Evolutionary conservation across 1,140 invertebrate genomes (phyloP), one percentile per base, ranked within the genome.

Genomic region (Brachionus paranguensis): DNA sequence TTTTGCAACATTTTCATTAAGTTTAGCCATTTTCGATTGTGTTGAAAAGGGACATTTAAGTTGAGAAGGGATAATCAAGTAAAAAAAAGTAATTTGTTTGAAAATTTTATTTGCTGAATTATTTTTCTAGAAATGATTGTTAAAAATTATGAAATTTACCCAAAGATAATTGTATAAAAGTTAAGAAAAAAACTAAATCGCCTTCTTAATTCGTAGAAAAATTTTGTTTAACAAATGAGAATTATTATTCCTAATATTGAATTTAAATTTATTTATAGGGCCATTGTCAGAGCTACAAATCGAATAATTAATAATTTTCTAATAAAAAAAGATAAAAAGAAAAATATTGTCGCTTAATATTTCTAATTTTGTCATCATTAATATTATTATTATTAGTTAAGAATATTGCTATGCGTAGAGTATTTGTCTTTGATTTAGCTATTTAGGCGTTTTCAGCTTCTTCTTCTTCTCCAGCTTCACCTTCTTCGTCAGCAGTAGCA

Each of bases 401-500:
- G 47, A 53, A 20, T 60, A 60, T 60, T 60, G n/a, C 6, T 60
- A 60, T 60, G 53, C 53, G 53, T 60, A 60, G 53, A 60, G 17
- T 60, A 20, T 20, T 60, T 70, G 11, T 70, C 65, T 70, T 33
- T 14, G 1, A 70, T n/a, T n/a, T n/a, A 14, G 17, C 5, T 33
- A 70, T 74, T 74, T 74, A 74, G 41, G 70, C 70, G 41, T 41
- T 74, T 74, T 74, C 70, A 43, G 70, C 79, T 70, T 83, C 79
- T 70, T 83, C 79, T n/a, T 83, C 79, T 20, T 83, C 79, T 8
- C 47, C 79, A 70, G 60, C 55, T 43, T 84, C 70, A 33, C 70
- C 68, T 11, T 84, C 83, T 47, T 76, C 83, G 33, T 85, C 84
- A 53, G 84, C 78, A 24, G 85, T 85, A 47, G 85, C 85, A 33